Evolutionary conservation across 2,113 vertebrate genomes (phyloP).

Genomic region (Spheniscus mendiculus): DNA sequence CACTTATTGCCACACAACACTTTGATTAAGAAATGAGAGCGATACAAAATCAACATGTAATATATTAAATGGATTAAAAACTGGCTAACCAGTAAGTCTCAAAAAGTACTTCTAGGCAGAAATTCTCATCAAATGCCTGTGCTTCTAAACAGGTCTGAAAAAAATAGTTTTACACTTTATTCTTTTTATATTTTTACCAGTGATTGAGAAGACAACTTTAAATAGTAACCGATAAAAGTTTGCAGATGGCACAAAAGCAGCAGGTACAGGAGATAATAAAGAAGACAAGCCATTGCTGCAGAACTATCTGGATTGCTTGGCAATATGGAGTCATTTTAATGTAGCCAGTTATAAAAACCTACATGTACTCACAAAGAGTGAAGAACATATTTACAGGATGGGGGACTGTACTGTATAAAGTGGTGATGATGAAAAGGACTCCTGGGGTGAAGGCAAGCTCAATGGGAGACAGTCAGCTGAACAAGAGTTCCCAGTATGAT

Average conservation of each 20-base stretch:
- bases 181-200: background rate
- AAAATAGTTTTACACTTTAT: background rate
- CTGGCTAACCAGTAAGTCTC: background rate
- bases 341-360: background rate
- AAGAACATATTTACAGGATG: background rate
- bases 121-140: background rate
- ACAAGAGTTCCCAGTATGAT: constrained; percentile 9
- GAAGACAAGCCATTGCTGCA: background rate
- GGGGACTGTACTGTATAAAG: background rate
- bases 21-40: constrained; percentile 42
- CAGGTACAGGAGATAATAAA: background rate
- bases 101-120: background rate
- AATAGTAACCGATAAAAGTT: background rate
- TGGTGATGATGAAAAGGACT: background rate
- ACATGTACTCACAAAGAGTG: background rate
- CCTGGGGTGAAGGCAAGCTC: background rate
- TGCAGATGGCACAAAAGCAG: background rate
- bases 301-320: background rate
- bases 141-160: background rate
- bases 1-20: constrained; percentile 5
- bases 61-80: constrained; percentile 29
- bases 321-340: background rate
- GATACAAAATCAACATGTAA: constrained; percentile 2
- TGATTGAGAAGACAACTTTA: background rate
- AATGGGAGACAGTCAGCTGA: background rate